Base-by-base conservation (phyloP, 2,888 invertebrate genomes). In the Gari tellinella region DNA sequence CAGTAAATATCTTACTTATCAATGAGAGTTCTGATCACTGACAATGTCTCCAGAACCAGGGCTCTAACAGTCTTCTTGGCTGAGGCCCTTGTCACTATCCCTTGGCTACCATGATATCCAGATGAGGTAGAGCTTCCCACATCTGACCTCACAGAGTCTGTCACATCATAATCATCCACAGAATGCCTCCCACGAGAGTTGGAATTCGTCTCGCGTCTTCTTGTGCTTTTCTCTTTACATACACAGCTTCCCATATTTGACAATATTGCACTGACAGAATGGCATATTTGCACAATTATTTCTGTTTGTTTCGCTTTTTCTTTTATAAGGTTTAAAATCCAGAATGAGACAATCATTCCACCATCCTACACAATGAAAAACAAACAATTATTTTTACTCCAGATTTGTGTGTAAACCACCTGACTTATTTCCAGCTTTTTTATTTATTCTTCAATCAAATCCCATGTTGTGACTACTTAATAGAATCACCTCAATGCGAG, bases 31-130 rank as follows among this genome's bases (percentile, higher is more conserved):
- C 96, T 94, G 75, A 97, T 96, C 41, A 96, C 94, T 60, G 94
- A 94, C 26, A 97, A 92, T 17, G 96, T 96, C 90, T 97, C 96
- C 58, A 96, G 92, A 21, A 97, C 96, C 55, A 97, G 93, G 17
- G 31, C 89, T 96, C 96, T 57, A 83, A 86, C 68, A 57, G 84
- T 62, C 63, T 72, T 81, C 72, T 65, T 69, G 43, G 76, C 48
- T 40, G 57, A 51, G 14, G 74, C 26, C 40, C 74, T 56, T 49
- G 75, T 56, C 12, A 72, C 53, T 31, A 77, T 26, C 19, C 68
- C 76, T 40, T 81, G 79, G 49, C 82, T 80, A 46, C 79, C 81
- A 65, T 81, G 81, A 58, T 83, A 78, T 52, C 76, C 78, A 8
- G 76, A 81, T 12, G 81, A 80, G 15, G 82, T 76, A 5, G 72